Evolutionary conservation across 2,113 vertebrate species (phyloP).

Genomic region (Rhinogobius similis): DNA sequence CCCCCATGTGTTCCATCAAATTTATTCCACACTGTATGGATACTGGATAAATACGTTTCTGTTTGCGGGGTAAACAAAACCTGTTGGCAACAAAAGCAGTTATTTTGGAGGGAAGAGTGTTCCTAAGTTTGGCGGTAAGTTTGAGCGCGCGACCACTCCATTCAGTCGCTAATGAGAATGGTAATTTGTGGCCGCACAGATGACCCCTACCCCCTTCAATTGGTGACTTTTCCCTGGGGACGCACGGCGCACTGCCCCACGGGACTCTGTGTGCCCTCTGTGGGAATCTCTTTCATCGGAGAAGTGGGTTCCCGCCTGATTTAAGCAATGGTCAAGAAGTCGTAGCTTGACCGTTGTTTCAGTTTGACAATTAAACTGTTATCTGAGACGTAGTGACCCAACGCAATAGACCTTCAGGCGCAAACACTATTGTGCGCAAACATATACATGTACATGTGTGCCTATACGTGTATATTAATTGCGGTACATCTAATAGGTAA

Average conservation of each 20-base stretch:
- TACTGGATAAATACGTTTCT: background rate
- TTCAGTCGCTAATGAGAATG: conserved; percentile 77
- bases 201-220: conserved; percentile 77
- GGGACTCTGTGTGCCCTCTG: conserved; percentile 58
- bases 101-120: conserved; percentile 64
- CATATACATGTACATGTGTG: background rate
- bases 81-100: background rate
- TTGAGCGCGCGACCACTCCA: conserved; percentile 50
- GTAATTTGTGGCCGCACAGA: conserved; percentile 76
- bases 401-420: background rate
- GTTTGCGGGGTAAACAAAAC: background rate
- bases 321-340: background rate
- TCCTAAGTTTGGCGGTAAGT: conserved; percentile 52
- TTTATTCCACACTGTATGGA: background rate
- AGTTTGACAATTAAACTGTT: background rate
- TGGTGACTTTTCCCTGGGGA: conserved; percentile 73
- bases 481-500: no score
- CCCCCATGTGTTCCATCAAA: background rate
- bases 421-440: background rate
- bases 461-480: no score
- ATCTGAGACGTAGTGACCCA: background rate
- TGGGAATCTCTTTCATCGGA: conserved; percentile 68
- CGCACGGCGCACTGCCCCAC: conserved; percentile 70
- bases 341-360: background rate
- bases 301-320: conserved; percentile 49